A percentile compares a stretch with the other conserved stretches of the same genome.
These are phyloP conservation scores for Syrmaticus mikado DNA, from an alignment of 2,113 vertebrate genomes.

Conservation along the genomic window DNA sequence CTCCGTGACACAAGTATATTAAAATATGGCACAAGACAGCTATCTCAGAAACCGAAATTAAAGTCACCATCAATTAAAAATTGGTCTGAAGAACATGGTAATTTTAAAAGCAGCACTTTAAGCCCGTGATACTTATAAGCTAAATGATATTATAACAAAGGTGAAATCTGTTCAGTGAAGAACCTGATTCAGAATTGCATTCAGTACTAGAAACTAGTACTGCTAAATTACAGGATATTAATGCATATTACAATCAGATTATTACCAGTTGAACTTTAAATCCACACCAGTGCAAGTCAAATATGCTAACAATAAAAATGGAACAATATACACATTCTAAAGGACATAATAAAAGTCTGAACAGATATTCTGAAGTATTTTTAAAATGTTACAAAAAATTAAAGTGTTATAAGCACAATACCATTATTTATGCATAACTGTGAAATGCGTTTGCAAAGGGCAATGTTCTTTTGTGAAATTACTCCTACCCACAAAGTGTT, in stretches of 20 bases:
- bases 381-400: background rate
- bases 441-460: background rate
- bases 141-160: background rate
- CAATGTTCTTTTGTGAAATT: background rate
- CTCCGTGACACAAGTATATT: background rate
- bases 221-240: background rate
- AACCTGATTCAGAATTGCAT: background rate
- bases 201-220: background rate
- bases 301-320: background rate
- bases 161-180: background rate
- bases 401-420: background rate
- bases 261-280: background rate
- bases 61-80: background rate
- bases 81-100: background rate
- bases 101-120: background rate
- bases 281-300: background rate
- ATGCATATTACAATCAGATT: background rate
- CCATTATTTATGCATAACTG: background rate
- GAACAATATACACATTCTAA: background rate
- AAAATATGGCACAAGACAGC: background rate
- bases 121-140: background rate
- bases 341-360: background rate
- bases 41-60: background rate
- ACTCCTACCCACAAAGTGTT: accelerated
- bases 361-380: background rate